Conservation (phyloP, 2,113 vertebrate species). For the Tupaia chinensis region DNA sequence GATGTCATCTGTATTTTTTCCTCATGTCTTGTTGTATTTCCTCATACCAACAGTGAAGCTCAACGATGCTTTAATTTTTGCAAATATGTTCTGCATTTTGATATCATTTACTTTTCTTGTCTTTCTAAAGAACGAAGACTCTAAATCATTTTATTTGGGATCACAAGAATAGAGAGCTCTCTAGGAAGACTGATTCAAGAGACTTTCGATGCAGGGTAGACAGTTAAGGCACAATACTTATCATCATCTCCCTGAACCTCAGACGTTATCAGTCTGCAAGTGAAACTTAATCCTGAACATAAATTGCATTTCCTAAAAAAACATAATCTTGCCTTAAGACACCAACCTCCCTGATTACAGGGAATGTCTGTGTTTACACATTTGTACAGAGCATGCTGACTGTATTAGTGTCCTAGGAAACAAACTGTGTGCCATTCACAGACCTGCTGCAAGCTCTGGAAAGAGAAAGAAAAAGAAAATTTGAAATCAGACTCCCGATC, state of each 20-base stretch:
- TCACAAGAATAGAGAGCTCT: background rate
- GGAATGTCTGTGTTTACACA: slow-evolving; percentile 93
- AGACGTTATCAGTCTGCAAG: slow-evolving; percentile 89
- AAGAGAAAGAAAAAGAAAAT: slow-evolving; percentile 86
- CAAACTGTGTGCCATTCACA: slow-evolving; percentile 83
- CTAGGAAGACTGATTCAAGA: slow-evolving; percentile 70
- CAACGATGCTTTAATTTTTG: background rate
- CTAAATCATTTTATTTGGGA: slow-evolving; percentile 26
- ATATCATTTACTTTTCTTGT: slow-evolving; percentile 7
- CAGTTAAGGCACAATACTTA: slow-evolving; percentile 84
- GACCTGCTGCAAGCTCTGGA: slow-evolving; percentile 84
- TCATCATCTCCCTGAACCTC: slow-evolving; percentile 88
- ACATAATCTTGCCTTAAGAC: slow-evolving; percentile 92
- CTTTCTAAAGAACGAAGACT: slow-evolving; percentile 41
- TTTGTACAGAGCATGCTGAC: slow-evolving; percentile 90
- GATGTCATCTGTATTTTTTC: slow-evolving; percentile 29
- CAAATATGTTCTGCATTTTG: slow-evolving; percentile 53
- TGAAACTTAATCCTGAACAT: slow-evolving; percentile 90
- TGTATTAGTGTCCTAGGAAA: slow-evolving; percentile 91
- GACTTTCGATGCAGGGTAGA: slow-evolving; percentile 78
- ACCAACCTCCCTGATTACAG: slow-evolving; percentile 90
- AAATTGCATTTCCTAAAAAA: slow-evolving; percentile 94
- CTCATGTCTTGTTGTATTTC: background rate
- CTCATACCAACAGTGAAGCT: background rate
- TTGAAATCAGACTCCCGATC: slow-evolving; percentile 92